Evolutionary conservation across 1,140 invertebrate species (phyloP).

Genomic region (Macrobrachium nipponense): DNA sequence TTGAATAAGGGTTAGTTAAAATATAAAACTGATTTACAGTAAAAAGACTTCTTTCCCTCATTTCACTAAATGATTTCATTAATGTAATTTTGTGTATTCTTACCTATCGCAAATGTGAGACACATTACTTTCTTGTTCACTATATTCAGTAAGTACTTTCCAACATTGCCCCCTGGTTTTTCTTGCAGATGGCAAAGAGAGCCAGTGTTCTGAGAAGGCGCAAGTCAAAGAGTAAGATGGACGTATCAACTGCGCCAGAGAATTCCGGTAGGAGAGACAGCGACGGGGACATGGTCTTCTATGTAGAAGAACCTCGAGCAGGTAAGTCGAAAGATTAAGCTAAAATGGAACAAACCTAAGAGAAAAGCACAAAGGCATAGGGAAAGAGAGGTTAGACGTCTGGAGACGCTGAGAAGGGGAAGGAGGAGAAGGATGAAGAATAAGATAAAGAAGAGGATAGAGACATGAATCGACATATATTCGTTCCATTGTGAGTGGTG

Average conservation of each 20-base stretch:
- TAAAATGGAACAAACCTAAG: background rate
- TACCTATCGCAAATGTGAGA: too few relatives aligned
- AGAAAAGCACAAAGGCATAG: background rate
- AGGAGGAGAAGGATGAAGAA: background rate
- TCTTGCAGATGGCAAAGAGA: slow-evolving; percentile 79
- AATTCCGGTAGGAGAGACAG: slow-evolving; percentile 71
- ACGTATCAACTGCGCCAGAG: slow-evolving; percentile 65
- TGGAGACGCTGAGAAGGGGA: background rate
- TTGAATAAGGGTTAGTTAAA: too few relatives aligned
- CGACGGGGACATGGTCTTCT: slow-evolving; percentile 78
- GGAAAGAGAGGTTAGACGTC: background rate
- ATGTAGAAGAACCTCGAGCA: slow-evolving; percentile 78
- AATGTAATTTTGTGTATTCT: too few relatives aligned
- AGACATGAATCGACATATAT: background rate
- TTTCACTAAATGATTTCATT: too few relatives aligned
- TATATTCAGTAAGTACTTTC: too few relatives aligned
- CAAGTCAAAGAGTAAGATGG: slow-evolving; percentile 79
- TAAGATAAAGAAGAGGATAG: background rate
- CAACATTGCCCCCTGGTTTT: slow-evolving; percentile 68
- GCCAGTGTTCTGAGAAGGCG: slow-evolving; percentile 79
- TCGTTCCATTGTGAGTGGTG: slow-evolving; percentile 8
- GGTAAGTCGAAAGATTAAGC: slow-evolving; percentile 66
- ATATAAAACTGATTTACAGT: too few relatives aligned
- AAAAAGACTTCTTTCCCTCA: too few relatives aligned
- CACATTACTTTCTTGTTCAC: too few relatives aligned